Evolutionary conservation across 2,113 vertebrate genomes (phyloP).

Genomic region (Micronycteris hirsuta): DNA sequence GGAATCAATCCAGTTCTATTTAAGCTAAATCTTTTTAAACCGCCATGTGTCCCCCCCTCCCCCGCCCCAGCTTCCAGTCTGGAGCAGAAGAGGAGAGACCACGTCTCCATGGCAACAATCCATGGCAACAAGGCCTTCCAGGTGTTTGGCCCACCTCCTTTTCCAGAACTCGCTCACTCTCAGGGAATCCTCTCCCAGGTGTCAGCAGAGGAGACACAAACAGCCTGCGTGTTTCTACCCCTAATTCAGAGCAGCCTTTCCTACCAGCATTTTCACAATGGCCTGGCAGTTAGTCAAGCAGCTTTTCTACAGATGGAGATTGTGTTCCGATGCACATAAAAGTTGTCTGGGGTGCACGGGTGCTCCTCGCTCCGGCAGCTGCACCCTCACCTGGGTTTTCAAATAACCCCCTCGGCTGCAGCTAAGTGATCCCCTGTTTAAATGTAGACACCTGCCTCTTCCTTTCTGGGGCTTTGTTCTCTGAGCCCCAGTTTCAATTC

Average conservation of each 20-base stretch:
- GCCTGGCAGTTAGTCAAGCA: not conserved
- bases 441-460: not conserved
- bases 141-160: not conserved
- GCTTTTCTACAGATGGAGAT: not conserved
- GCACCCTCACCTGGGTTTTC: not conserved
- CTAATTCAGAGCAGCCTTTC: not conserved
- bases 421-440: not conserved
- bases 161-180: not conserved
- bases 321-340: not conserved
- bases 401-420: not conserved
- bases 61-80: too few species aligned
- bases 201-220: not conserved
- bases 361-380: not conserved
- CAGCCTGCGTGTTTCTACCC: not conserved
- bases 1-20: conserved; percentile 28
- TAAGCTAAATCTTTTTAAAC: conserved; percentile 20
- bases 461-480: not conserved
- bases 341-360: not conserved
- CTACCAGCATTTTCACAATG: not conserved
- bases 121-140: not conserved
- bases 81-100: not conserved
- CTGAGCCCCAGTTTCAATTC: not conserved
- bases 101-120: not conserved
- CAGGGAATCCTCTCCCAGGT: not conserved
- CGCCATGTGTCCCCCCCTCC: not conserved